These are phyloP conservation scores for Syndactyla subalaris DNA, from an alignment of 2,797 vertebrate species.

Conservation along the genomic window DNA sequence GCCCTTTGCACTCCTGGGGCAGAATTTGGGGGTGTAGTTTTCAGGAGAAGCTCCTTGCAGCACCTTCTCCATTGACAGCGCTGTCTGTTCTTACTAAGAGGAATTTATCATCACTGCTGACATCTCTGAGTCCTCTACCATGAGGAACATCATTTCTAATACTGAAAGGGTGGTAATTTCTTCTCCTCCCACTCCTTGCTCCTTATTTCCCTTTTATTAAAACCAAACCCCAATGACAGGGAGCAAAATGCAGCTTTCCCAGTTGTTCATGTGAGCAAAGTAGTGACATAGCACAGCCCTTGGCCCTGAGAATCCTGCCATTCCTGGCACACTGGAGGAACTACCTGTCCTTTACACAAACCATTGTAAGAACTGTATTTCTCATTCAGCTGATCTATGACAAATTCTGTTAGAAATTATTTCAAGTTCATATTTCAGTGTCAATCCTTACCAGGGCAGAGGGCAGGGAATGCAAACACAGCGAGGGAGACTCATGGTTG, in stretches of 20 bases:
- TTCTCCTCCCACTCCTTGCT: not conserved
- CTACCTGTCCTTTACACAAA: not conserved
- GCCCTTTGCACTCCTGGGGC: not conserved
- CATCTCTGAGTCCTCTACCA: not conserved
- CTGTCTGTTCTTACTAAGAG: not conserved
- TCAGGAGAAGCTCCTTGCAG: not conserved
- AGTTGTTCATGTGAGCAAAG: not conserved
- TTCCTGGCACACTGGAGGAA: not conserved
- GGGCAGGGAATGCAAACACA: not conserved
- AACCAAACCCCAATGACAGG: not conserved
- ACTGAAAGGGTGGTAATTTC: not conserved
- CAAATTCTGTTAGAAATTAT: not conserved
- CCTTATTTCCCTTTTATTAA: not conserved
- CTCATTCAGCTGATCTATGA: not conserved
- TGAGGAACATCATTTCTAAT: not conserved
- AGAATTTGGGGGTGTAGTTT: not conserved
- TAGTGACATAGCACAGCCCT: accelerated
- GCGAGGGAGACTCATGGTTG: not conserved
- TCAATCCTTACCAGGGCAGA: not conserved
- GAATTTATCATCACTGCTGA: not conserved
- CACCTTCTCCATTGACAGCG: accelerated
- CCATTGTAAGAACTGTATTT: not conserved
- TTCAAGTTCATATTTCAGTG: not conserved
- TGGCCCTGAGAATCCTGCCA: not conserved
- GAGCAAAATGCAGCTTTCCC: not conserved